Evolutionary conservation across 2,888 invertebrate genomes (phyloP).

Genomic region (Horisme vitalbata): DNA sequence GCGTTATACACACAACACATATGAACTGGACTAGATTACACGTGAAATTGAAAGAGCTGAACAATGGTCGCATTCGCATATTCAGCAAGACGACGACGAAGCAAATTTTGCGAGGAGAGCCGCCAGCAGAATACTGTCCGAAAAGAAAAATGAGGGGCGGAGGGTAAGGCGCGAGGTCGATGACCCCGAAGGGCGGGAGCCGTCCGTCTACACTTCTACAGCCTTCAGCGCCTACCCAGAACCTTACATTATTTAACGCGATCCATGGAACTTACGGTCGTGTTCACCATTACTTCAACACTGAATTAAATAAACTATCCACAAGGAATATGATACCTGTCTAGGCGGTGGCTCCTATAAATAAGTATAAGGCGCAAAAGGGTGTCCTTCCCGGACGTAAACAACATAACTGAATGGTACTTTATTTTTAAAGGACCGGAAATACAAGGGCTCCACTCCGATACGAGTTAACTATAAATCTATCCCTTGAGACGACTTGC

Average conservation of each 20-base stretch:
- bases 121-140: conserved; percentile 68
- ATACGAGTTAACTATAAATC: conserved; percentile 59
- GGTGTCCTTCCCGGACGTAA: conserved; percentile 27
- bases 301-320: conserved; percentile 38
- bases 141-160: conserved; percentile 76
- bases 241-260: conserved; percentile 63
- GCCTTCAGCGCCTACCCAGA: conserved; percentile 57
- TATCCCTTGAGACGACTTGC: conserved; percentile 58
- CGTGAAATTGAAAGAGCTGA: conserved; percentile 70
- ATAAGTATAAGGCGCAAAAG: conserved; percentile 25
- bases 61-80: conserved; percentile 71
- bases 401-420: conserved; percentile 35
- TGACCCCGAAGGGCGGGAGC: conserved; percentile 55
- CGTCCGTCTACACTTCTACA: conserved; percentile 45
- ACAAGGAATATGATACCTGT: not conserved
- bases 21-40: conserved; percentile 63
- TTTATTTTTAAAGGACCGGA: conserved; percentile 50
- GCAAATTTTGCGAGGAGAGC: conserved; percentile 62
- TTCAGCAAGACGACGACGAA: conserved; percentile 68
- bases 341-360: no score
- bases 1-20: conserved; percentile 24
- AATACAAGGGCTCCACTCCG: conserved; percentile 47
- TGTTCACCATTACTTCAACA: conserved; percentile 46
- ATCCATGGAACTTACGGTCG: conserved; percentile 58
- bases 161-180: conserved; percentile 63